phyloP scores from a whole-genome alignment of 2,113 vertebrate species.

The Cervus canadensis region DNA sequence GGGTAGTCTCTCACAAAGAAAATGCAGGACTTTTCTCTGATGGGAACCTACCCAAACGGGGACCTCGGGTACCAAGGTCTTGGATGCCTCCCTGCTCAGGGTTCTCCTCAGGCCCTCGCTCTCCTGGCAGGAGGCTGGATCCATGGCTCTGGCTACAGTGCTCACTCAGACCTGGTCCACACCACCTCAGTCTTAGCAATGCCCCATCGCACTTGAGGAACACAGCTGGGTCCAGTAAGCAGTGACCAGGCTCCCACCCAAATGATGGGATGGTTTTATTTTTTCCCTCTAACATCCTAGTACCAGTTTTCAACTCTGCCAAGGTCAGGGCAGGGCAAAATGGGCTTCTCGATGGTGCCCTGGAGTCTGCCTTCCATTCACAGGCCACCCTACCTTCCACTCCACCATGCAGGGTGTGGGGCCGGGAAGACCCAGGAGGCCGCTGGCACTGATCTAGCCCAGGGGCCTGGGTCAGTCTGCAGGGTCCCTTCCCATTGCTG shows the following conservation, averaged over 20 bases:
- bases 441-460: neutral
- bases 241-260: neutral
- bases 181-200: fast-evolving
- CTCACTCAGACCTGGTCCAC: neutral
- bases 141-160: neutral
- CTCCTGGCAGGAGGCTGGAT: neutral
- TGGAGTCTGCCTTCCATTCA: neutral
- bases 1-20: neutral
- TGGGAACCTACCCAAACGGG: fast-evolving
- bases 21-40: neutral
- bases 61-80: neutral
- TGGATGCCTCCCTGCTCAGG: neutral
- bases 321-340: neutral
- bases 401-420: neutral
- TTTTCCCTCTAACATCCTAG: neutral
- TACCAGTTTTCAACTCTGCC: neutral
- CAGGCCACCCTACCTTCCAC: neutral
- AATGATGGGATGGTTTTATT: neutral
- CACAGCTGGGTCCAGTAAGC: neutral
- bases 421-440: neutral
- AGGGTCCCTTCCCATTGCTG: neutral
- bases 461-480: neutral
- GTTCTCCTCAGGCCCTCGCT: neutral
- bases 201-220: neutral
- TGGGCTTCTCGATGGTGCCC: neutral